Percentiles rank a stretch among this genome's conserved stretches.
Evolutionary conservation across 2,113 vertebrate species (phyloP).

Genomic region (Machaerirhynchus nigripectus): DNA sequence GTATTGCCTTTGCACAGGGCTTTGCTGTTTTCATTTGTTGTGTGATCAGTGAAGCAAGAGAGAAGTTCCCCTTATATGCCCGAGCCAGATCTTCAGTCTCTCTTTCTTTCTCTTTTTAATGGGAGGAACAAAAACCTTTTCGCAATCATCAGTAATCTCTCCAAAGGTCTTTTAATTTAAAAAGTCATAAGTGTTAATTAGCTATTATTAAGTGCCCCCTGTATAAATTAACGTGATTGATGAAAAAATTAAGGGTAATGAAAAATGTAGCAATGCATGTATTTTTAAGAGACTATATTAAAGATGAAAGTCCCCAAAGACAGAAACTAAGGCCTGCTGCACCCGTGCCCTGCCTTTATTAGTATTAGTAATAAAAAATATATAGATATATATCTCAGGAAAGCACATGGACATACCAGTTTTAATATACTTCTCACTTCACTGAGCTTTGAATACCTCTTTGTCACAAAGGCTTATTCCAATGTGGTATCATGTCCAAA

Average conservation of each 20-base stretch:
- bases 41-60: not conserved
- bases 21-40: not conserved
- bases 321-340: conserved; percentile 61
- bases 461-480: not conserved
- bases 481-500: not conserved
- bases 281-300: conserved; percentile 80
- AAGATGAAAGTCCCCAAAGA: conserved; percentile 74
- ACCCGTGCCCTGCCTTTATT: conserved; percentile 67
- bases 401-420: not conserved
- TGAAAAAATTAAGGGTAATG: conserved; percentile 83
- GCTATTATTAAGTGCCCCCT: conserved; percentile 81
- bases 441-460: not conserved
- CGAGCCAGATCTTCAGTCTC: conserved; percentile 35
- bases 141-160: conserved; percentile 75
- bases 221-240: conserved; percentile 83
- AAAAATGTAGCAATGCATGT: conserved; percentile 78
- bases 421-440: conserved; percentile 4
- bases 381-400: not conserved
- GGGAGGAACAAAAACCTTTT: conserved; percentile 72
- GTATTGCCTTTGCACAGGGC: not conserved
- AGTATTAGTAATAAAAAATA: conserved; percentile 53
- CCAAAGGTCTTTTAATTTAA: conserved; percentile 83
- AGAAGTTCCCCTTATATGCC: not conserved
- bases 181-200: conserved; percentile 85
- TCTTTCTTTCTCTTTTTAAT: conserved; percentile 51